phyloP scores from a whole-genome alignment of 1,140 invertebrate species.

The Leptinotarsa defecta region DNA sequence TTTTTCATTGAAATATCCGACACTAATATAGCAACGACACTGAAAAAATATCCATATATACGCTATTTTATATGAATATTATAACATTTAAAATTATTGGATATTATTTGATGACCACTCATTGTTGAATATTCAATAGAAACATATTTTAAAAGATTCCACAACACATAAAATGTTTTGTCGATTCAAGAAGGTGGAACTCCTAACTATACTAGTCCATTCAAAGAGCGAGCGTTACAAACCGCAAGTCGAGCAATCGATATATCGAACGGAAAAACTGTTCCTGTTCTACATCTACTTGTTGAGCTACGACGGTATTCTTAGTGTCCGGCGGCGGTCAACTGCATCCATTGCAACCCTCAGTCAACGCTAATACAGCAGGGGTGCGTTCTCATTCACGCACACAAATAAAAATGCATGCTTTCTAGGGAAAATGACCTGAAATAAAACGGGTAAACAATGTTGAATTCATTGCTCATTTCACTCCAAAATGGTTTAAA shows the following conservation, averaged over 20 bases:
- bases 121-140: too few relatives aligned
- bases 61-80: too few relatives aligned
- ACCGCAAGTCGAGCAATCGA: conserved; percentile 40
- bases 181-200: background rate
- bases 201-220: background rate
- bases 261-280: conserved; percentile 44
- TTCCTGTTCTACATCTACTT: conserved; percentile 39
- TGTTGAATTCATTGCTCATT: too few relatives aligned
- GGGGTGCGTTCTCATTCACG: conserved; percentile 32
- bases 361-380: background rate
- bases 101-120: too few relatives aligned
- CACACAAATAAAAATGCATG: conserved; percentile 33
- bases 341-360: conserved; percentile 24
- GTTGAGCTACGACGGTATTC: conserved; percentile 36
- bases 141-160: too few relatives aligned
- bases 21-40: too few relatives aligned
- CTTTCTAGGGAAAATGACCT: conserved; percentile 6
- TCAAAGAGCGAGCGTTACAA: background rate
- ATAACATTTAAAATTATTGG: too few relatives aligned
- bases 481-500: too few relatives aligned
- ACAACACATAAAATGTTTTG: too few relatives aligned
- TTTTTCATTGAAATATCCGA: too few relatives aligned
- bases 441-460: background rate
- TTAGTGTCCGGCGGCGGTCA: conserved; percentile 24
- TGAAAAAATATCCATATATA: too few relatives aligned